Conservation (phyloP, 2,888 invertebrate genomes). For the Himalopsyche kuldschensis region DNA sequence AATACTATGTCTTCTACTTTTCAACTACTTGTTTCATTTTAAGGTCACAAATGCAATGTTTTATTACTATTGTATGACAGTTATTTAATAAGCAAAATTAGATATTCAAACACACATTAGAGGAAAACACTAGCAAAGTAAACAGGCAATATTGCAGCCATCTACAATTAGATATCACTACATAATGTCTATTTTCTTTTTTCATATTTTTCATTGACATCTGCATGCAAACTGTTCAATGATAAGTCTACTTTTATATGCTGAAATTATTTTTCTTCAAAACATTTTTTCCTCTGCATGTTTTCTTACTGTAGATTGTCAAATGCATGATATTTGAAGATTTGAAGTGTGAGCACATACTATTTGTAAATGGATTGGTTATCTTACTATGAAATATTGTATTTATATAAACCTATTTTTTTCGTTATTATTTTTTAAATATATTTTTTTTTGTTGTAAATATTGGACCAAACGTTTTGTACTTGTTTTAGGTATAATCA, state of each 20-base stretch:
- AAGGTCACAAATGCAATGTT: background rate
- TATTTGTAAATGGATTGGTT: background rate
- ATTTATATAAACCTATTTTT: background rate
- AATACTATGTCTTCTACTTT: too few species aligned
- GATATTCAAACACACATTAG: background rate
- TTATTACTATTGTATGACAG: background rate
- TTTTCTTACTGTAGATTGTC: background rate
- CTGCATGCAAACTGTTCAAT: slow-evolving; percentile 6
- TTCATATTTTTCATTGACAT: background rate
- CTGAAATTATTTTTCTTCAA: background rate
- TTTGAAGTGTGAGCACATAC: background rate
- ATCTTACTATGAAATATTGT: background rate
- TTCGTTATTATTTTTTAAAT: background rate
- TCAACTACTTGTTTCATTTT: too few species aligned
- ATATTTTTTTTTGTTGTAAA: background rate
- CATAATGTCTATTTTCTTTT: background rate
- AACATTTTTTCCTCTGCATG: background rate
- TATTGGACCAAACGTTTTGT: background rate
- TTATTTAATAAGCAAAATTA: background rate
- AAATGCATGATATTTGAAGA: background rate
- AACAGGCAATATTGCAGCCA: background rate
- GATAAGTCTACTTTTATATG: background rate
- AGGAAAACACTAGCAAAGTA: slow-evolving; percentile 13
- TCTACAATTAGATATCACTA: background rate
- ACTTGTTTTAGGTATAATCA: background rate